A percentile compares a stretch with the other conserved stretches of the same genome.
These are phyloP conservation scores for Drosophila subpulchrella DNA, from an alignment of 1,140 invertebrate genomes.

Conservation along the genomic window DNA sequence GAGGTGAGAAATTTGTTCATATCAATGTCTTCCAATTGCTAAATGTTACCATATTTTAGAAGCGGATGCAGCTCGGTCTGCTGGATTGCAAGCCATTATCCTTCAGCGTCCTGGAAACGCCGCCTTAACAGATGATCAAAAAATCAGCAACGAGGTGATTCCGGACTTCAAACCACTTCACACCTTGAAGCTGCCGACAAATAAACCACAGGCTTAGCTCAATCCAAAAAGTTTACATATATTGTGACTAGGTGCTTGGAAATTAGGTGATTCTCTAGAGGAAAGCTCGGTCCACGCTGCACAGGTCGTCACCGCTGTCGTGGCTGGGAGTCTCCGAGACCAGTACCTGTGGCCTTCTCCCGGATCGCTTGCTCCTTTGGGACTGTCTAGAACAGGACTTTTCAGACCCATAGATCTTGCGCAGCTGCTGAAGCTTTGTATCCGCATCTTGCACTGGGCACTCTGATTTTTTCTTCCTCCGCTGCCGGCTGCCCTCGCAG, in stretches of 20 bases:
- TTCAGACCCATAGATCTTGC: slow-evolving; percentile 72
- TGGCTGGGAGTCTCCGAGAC: slow-evolving; percentile 45
- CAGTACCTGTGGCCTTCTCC: slow-evolving; percentile 27
- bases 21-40: neutral
- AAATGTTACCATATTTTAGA: slow-evolving; percentile 86
- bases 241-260: slow-evolving; percentile 36
- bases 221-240: slow-evolving; percentile 37
- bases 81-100: slow-evolving; percentile 89
- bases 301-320: slow-evolving; percentile 79
- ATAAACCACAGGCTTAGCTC: slow-evolving; percentile 2
- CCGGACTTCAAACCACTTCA: slow-evolving; percentile 27
- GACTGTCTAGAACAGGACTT: slow-evolving; percentile 69
- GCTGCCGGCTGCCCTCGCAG: slow-evolving; percentile 63
- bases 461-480: slow-evolving; percentile 54
- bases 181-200: slow-evolving; percentile 9
- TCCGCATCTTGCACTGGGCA: slow-evolving; percentile 51
- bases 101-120: slow-evolving; percentile 92
- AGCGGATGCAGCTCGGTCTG: slow-evolving; percentile 90
- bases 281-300: slow-evolving; percentile 78
- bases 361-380: slow-evolving; percentile 49
- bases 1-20: slow-evolving; percentile 86
- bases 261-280: slow-evolving; percentile 50
- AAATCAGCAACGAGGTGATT: slow-evolving; percentile 22
- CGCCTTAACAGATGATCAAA: slow-evolving; percentile 76
- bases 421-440: slow-evolving; percentile 60